Evolutionary conservation across 2,113 vertebrate genomes (phyloP).

Genomic region (Pluvialis apricaria): DNA sequence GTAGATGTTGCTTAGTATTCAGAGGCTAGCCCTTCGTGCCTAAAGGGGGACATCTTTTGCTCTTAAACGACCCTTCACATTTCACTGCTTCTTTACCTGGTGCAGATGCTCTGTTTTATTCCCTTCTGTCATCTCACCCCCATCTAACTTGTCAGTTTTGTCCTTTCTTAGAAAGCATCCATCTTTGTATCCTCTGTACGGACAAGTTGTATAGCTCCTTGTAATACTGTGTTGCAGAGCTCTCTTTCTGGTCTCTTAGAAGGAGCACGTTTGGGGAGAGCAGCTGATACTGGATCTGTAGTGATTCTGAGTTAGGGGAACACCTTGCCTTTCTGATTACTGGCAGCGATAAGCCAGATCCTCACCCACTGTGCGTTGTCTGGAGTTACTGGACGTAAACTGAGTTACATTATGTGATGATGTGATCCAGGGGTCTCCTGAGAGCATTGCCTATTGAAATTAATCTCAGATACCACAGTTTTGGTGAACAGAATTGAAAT

Average conservation of each 20-base stretch:
- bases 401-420: background rate
- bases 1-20: background rate
- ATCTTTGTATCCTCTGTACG: background rate
- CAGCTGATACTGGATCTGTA: background rate
- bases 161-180: background rate
- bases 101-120: background rate
- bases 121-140: background rate
- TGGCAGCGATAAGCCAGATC: background rate
- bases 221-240: background rate
- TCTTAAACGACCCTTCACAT: background rate
- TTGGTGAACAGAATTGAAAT: background rate
- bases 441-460: background rate
- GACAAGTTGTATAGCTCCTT: background rate
- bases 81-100: background rate
- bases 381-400: background rate
- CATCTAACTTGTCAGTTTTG: background rate
- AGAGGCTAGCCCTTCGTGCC: background rate
- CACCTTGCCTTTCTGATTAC: background rate
- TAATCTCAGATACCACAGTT: background rate
- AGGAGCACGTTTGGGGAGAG: background rate
- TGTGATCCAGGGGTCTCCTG: background rate
- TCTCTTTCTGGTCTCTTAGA: background rate
- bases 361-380: background rate
- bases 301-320: background rate
- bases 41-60: background rate